These are phyloP conservation scores for Apogon hyalosoma DNA, from an alignment of 2,797 vertebrate genomes.

Conservation along the genomic window DNA sequence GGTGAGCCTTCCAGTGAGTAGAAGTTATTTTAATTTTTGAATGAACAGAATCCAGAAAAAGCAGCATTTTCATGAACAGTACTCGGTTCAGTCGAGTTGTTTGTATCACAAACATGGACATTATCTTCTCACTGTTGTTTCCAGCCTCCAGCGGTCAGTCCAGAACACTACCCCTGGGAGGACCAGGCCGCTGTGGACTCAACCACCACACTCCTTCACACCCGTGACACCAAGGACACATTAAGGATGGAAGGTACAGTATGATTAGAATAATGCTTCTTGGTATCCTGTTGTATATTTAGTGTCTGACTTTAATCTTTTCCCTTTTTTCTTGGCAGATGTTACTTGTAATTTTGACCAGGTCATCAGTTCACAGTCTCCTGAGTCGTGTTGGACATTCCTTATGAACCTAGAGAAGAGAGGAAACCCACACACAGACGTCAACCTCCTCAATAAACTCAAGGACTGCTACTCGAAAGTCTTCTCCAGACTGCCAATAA, in stretches of 20 bases:
- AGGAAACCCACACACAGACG: conserved; percentile 86
- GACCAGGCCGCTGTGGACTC: conserved; percentile 82
- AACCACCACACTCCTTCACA: conserved; percentile 83
- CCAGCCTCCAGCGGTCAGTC: conserved; percentile 76
- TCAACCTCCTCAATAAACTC: conserved; percentile 86
- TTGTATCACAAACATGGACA: background rate
- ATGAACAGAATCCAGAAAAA: background rate
- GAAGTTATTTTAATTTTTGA: background rate
- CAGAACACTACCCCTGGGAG: conserved; percentile 73
- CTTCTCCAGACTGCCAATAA: conserved; percentile 88
- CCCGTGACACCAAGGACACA: conserved; percentile 67
- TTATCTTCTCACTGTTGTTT: background rate
- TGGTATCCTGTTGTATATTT: background rate
- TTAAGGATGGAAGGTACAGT: conserved; percentile 73
- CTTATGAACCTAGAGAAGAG: conserved; percentile 90
- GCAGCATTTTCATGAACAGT: background rate
- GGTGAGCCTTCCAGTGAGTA: conserved; percentile 70
- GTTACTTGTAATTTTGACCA: conserved; percentile 89
- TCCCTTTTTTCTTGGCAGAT: conserved; percentile 75
- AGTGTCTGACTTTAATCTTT: background rate
- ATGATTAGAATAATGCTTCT: background rate
- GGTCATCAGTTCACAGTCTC: conserved; percentile 87
- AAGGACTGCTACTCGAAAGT: conserved; percentile 91
- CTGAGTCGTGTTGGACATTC: conserved; percentile 90
- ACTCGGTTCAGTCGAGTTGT: background rate